These are phyloP conservation scores for Synanceia verrucosa DNA, from an alignment of 2,797 vertebrate species.

Conservation along the genomic window DNA sequence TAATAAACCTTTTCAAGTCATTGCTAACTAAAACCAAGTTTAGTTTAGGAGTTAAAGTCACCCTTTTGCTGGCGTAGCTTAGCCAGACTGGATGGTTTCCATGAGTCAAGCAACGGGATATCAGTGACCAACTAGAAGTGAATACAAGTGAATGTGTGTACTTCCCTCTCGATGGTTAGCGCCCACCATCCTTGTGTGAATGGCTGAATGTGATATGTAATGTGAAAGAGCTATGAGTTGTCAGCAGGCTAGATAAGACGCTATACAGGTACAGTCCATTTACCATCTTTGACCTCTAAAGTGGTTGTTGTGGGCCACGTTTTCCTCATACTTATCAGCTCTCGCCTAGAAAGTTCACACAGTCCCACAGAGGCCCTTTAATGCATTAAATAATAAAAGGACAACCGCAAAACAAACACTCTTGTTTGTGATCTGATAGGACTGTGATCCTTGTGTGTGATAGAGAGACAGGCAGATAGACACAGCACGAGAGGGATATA, in stretches of 20 bases:
- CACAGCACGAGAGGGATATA: background rate
- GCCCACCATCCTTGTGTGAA: too few relatives aligned
- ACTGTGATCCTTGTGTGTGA: background rate
- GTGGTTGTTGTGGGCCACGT: background rate
- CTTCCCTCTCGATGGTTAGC: too few relatives aligned
- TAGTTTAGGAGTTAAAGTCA: too few relatives aligned
- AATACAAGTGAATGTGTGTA: too few relatives aligned
- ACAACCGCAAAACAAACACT: slow-evolving; percentile 4
- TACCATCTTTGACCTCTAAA: background rate
- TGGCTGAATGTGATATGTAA: too few relatives aligned
- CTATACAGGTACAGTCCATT: too few relatives aligned
- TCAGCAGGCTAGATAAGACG: too few relatives aligned
- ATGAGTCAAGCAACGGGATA: too few relatives aligned
- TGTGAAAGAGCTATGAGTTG: too few relatives aligned
- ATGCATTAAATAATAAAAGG: slow-evolving; percentile 13
- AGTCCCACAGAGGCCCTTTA: background rate
- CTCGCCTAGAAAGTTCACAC: background rate
- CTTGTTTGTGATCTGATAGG: background rate
- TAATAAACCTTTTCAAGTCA: background rate
- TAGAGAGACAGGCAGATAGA: background rate
- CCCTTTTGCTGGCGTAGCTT: background rate
- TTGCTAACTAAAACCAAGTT: background rate
- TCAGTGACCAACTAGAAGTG: too few relatives aligned
- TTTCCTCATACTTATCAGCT: background rate
- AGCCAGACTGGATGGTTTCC: background rate